Conservation (phyloP, 2,888 invertebrate species). For the Limnephilus lunatus region DNA sequence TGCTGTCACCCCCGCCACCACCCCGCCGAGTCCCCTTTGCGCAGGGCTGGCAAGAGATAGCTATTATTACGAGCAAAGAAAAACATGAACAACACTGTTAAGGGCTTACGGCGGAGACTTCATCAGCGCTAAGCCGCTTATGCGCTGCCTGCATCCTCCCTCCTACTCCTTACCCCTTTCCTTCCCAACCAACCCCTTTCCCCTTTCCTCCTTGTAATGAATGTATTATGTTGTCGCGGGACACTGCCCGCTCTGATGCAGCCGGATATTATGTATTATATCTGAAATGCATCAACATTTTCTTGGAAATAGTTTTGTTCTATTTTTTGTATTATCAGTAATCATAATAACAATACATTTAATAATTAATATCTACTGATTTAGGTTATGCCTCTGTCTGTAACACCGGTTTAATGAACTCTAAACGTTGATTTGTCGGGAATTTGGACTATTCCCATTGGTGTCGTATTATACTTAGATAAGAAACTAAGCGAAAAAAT, state of each 20-base stretch:
- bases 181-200: background rate
- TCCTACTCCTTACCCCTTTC: background rate
- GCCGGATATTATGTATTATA: background rate
- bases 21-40: background rate
- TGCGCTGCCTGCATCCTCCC: constrained; percentile 60
- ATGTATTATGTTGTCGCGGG: constrained; percentile 57
- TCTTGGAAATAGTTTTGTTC: too few relatives aligned
- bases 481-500: too few relatives aligned
- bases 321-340: too few relatives aligned
- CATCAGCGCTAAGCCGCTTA: constrained; percentile 66
- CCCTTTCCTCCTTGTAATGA: constrained; percentile 57
- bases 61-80: constrained; percentile 59
- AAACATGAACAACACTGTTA: constrained; percentile 60
- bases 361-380: too few relatives aligned
- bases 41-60: constrained; percentile 42
- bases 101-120: constrained; percentile 58
- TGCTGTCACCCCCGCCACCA: background rate
- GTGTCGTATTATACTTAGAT: too few relatives aligned
- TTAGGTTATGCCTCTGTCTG: too few relatives aligned
- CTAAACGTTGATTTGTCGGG: too few relatives aligned
- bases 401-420: too few relatives aligned
- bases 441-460: too few relatives aligned
- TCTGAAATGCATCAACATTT: background rate
- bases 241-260: background rate
- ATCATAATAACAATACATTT: too few relatives aligned